Percentiles rank a stretch among this genome's conserved stretches.
Conservation (phyloP, 2,797 vertebrate genomes). For the Apogon talboti region DNA sequence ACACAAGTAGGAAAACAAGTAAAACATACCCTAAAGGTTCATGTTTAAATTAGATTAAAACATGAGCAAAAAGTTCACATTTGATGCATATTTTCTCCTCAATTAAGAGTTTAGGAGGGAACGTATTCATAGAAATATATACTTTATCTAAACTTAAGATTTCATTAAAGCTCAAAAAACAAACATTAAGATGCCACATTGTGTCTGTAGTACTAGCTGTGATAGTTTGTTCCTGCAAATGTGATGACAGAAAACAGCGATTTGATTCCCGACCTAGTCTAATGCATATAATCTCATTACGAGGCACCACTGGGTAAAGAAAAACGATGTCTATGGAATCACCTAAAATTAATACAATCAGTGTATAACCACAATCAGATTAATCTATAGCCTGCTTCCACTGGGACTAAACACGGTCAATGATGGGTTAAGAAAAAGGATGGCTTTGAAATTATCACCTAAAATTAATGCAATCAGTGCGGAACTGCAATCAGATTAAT, state of each 20-base stretch:
- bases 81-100: too few species aligned
- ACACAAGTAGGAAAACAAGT: too few species aligned
- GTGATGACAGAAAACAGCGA: not conserved
- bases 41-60: too few species aligned
- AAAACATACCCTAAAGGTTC: too few species aligned
- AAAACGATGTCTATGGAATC: not conserved
- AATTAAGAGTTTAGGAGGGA: too few species aligned
- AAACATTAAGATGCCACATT: too few species aligned
- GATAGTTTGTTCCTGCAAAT: not conserved
- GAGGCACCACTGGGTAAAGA: not conserved
- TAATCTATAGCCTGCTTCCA: constrained; percentile 20
- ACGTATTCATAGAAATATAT: too few species aligned
- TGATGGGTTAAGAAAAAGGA: not conserved
- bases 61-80: too few species aligned
- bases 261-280: constrained; percentile 14
- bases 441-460: not conserved
- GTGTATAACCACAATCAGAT: constrained; percentile 1
- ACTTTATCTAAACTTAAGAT: too few species aligned
- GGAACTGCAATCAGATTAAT: constrained; percentile 15
- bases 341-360: constrained; percentile 32
- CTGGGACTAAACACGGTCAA: constrained; percentile 12
- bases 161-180: too few species aligned
- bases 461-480: constrained; percentile 23
- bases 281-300: constrained; percentile 30
- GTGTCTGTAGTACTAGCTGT: not conserved